These are phyloP conservation scores for Andrena camellia DNA, from an alignment of 2,888 invertebrate species.

Conservation along the genomic window DNA sequence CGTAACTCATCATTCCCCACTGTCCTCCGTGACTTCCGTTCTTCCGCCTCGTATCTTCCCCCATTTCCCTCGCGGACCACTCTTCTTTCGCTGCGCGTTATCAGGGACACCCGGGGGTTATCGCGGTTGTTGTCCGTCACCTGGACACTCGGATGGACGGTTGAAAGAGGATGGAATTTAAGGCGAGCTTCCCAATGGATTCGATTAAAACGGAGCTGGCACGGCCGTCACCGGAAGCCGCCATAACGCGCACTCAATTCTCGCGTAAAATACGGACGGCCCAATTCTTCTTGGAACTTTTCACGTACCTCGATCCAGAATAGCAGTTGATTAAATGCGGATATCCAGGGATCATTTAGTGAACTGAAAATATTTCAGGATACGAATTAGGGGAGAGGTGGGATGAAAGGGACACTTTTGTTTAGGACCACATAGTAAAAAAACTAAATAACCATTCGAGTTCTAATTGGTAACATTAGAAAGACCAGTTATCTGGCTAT, in stretches of 20 bases:
- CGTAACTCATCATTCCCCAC: constrained; percentile 69
- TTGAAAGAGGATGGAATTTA: constrained; percentile 41
- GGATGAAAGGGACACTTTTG: no score
- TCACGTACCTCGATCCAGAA: neutral
- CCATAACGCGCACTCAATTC: constrained; percentile 7
- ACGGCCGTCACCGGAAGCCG: neutral
- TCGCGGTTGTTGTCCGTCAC: constrained; percentile 38
- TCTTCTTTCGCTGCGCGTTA: constrained; percentile 29
- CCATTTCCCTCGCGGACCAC: neutral
- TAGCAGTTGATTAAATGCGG: neutral
- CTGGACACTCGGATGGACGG: constrained; percentile 42
- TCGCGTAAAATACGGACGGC: neutral
- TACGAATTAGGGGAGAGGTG: no score
- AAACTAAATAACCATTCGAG: no score
- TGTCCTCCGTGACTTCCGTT: constrained; percentile 63
- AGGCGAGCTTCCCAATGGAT: constrained; percentile 23
- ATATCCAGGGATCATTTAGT: neutral
- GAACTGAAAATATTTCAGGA: neutral
- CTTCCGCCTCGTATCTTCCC: constrained; percentile 23
- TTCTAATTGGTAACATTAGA: no score
- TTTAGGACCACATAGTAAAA: no score
- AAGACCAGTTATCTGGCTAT: no score
- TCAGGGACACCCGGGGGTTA: constrained; percentile 31
- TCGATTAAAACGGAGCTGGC: constrained; percentile 34
- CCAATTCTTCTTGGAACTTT: neutral